Evolutionary conservation across 2,113 vertebrate species (phyloP), one percentile per base, ranked within the genome.

Genomic region (Mohoua ochrocephala): DNA sequence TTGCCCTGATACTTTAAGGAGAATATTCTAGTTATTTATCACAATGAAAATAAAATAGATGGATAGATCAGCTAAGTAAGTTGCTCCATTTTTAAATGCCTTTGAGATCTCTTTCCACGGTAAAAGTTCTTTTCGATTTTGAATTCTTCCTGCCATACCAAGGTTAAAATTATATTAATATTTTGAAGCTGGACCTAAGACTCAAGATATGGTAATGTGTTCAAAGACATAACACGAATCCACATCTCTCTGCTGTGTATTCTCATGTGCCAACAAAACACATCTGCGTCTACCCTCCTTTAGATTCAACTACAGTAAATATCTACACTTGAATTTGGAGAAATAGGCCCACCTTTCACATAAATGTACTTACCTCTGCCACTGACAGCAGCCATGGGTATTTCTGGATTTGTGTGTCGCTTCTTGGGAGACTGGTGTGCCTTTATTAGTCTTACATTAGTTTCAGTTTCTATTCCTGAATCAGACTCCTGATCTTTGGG

Each of bases 381-480:
- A 37, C 17, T 0, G 15, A 5, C 28, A 54, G 85, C 70, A 50
- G 91, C 93, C 96, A 84, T 93, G 85, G 76, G 7, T 76, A 11
- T 23, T 83, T 79, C 90, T 71, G 61, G 19, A 49, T 74, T 45
- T 24, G 10, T 77, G 18, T 37, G 19, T 20, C 0, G 0, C 10
- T 14, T 70, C 30, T 42, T 41, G 26, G 30, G 35, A 16, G 5
- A 31, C 14, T 16, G 19, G 5, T 22, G 21, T 47, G 31, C 20
- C 14, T 95, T 87, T 93, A 82, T 67, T 53, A 16, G 37, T 13
- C 26, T 71, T 24, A 42, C 2, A 2, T 19, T 54, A 33, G 30
- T 92, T 96, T 96, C 74, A 6, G 78, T 95, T 96, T 95, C 93
- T 71, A 10, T 95, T 96, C 85, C 45, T 3, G 1, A 82, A 15